These are phyloP conservation scores for Bucco capensis DNA, from an alignment of 2,113 vertebrate genomes.

Conservation along the genomic window DNA sequence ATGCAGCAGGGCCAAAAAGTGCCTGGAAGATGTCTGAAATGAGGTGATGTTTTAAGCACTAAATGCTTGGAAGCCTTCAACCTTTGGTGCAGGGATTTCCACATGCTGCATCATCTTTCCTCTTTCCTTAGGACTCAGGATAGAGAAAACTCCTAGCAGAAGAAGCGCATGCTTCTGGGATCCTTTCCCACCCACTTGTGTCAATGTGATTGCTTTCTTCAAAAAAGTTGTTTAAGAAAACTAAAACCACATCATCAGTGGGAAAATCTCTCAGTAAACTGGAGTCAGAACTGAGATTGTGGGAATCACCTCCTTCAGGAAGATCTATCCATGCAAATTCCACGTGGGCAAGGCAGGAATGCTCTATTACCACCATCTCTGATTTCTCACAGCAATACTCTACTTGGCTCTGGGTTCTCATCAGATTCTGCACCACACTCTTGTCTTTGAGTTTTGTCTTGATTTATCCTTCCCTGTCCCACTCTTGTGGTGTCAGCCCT, in stretches of 20 bases:
- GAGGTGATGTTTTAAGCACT: not conserved
- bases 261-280: not conserved
- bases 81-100: not conserved
- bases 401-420: not conserved
- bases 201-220: not conserved
- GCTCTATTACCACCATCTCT: not conserved
- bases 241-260: not conserved
- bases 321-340: not conserved
- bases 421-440: not conserved
- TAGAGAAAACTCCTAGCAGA: not conserved
- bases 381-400: not conserved
- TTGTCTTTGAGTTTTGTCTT: not conserved
- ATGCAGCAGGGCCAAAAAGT: not conserved
- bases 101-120: not conserved
- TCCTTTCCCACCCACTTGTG: not conserved
- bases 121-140: not conserved
- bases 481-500: not conserved
- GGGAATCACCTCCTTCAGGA: not conserved
- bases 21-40: not conserved
- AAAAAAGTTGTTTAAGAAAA: not conserved
- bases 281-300: not conserved
- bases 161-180: not conserved
- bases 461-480: not conserved
- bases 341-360: not conserved
- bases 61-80: not conserved